Evolutionary conservation across 1,140 invertebrate genomes (phyloP), one percentile per base, ranked within the genome.

Genomic region (Rhizoglyphus robini): DNA sequence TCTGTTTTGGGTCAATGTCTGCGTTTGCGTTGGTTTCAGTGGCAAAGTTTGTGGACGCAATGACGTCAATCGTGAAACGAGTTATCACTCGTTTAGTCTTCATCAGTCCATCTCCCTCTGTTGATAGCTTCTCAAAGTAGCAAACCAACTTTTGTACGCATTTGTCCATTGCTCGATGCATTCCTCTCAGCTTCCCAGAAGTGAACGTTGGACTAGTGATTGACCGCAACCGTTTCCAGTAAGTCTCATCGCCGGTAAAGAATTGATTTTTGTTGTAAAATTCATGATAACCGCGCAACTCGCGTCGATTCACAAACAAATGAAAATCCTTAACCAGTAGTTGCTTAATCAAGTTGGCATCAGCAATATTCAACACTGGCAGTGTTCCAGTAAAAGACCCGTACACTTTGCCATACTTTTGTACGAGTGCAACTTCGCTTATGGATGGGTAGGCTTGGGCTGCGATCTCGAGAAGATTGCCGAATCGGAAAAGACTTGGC

Each of bases 111-210:
- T 23, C 41, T 15, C 23, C 23, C 41, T 15, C 41, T 23, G 15
- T 46, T 15, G 15, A 15, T 23, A 46, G 15, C 41, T 46, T 46
- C 41, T 46, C 41, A 15, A 46, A 23, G 41, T 46, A 46, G 15
- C 23, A 15, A 15, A 15, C 41, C 41, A 46, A 23, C 41, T 46
- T 46, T 15, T 15, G 15, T 15, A 46, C 41, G 41, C 41, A 46
- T 23, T 46, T 46, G 41, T 46, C 23, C 41, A 46, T 46, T 23
- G 23, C 23, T 46, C 23, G 15, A 23, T 46, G 41, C 41, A 46
- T 46, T 46, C 41, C 41, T 70, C 78, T 80, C 83, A 83, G 84
- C 46, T 72, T 70, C 34, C n/a, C n/a, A n/a, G n/a, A n/a, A n/a
- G n/a, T n/a, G n/a, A n/a, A n/a, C n/a, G n/a, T n/a, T n/a, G n/a